Base-by-base conservation (phyloP, 2,797 vertebrate genomes). In the Sardinella longiceps region DNA sequence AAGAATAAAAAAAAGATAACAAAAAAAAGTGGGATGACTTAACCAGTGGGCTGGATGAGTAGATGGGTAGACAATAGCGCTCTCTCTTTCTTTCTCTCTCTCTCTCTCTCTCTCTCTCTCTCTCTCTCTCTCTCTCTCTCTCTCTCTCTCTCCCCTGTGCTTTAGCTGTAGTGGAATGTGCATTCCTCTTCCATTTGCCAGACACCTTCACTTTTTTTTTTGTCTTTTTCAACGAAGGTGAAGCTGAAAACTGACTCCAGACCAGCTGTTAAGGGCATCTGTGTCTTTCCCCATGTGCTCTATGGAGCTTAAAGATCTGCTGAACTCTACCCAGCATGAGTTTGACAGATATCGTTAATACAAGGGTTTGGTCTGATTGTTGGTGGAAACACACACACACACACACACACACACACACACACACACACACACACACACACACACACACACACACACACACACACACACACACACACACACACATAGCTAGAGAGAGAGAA, bases 201-300 rank as follows among this genome's bases (percentile, higher is more conserved):
- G 63, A 70, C 25, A 30, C 63, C 2, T 70, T 70, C 14, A 74
- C 4, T 74, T 20, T 18, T 37, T 74, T 39, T 37, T 39, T 74
- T n/a, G n/a, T n/a, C 46, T 48, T 12, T 48, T 48, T 48, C 46
- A 48, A 37, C 12, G 18, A 18, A 39, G 28, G 11, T 66, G 81
- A 25, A 37, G 66, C 85, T 80, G 77, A 80, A 25, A 60, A 84
- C 80, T 84, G 80, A 80, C 43, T 84, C 39, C 66, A 37, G 66
- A 18, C 15, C 66, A 74, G 30, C 66, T 74, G 30, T 33, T 74
- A 74, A 74, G 66, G 33, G 66, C 15, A 20, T 74, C 66, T 37
- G 66, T 14, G 33, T 33, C 33, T 18, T 48, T 48, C 12, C 20
- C 33, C 33, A 74, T 23, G 33, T 74, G 66, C 33, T 39, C 11